These are phyloP conservation scores for Heterodera filipjevi DNA, from an alignment of 2,888 invertebrate genomes.

Conservation along the genomic window DNA sequence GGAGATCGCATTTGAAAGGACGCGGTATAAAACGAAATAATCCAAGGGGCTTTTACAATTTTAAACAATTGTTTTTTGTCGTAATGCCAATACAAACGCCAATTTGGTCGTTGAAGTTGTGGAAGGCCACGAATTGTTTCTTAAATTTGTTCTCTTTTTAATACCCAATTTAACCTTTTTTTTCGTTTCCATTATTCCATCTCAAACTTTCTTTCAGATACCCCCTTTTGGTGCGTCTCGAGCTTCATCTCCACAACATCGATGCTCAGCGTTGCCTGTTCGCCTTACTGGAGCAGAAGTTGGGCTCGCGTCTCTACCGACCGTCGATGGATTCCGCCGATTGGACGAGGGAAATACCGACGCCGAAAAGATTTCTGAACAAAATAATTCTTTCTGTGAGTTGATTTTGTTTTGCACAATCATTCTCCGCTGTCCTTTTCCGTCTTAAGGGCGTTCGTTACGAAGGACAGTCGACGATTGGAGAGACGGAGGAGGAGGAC, in stretches of 20 bases:
- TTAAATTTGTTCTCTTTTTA: no score
- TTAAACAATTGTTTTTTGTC: no score
- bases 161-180: no score
- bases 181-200: background rate
- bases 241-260: constrained; percentile 68
- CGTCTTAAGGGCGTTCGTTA: constrained; percentile 63
- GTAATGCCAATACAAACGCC: no score
- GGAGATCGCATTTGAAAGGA: constrained; percentile 68
- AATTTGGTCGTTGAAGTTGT: no score
- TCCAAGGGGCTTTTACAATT: no score
- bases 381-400: constrained; percentile 55
- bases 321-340: constrained; percentile 46
- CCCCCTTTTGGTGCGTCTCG: constrained; percentile 69
- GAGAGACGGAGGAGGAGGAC: constrained; percentile 41
- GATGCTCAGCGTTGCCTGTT: constrained; percentile 68
- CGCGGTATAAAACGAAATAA: constrained; percentile 28
- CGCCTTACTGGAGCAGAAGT: constrained; percentile 61
- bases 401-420: background rate
- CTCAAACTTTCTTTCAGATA: constrained; percentile 67
- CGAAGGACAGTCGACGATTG: constrained; percentile 9
- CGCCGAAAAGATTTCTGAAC: constrained; percentile 59
- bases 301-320: constrained; percentile 64
- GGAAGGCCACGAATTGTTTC: no score
- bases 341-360: constrained; percentile 56
- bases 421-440: background rate